Base-by-base conservation (phyloP, 1,140 invertebrate genomes). In the Cydia splendana region DNA sequence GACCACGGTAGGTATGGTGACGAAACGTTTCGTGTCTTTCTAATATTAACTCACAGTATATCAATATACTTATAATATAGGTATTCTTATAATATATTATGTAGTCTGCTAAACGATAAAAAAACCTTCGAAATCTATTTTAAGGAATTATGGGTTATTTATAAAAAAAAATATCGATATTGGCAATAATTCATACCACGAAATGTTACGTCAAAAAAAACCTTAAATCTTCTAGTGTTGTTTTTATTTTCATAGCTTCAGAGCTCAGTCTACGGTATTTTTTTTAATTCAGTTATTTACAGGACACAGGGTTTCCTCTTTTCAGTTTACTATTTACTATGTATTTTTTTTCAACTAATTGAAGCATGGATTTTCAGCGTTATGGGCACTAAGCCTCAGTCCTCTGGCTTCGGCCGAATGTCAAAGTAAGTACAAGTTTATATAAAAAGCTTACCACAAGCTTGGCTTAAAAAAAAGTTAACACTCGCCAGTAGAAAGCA, bases 341-440 rank as follows among this genome's bases (percentile, higher is more conserved):
- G 69, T 76, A 74, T 83, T 82, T 83, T 82, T 83, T 78, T 81
- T 86, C 86, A 84, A 91, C 90, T 91, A 91, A 91, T 86, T 80
- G 77, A 85, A 84, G 90, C 90, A 93, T 93, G 91, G 89, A 87
- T 93, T 93, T 93, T 91, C 93, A 94, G 93, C 93, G 81, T 89
- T 94, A 84, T 93, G 93, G 92, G 90, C 90, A 84, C 83, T 94
- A 91, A 90, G 87, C 86, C 87, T 93, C 83, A 91, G 86, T 83
- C 91, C 93, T 65, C 85, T 94, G 82, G 90, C 93, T 78, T 89
- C 91, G 84, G 89, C 92, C 78, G 91, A 94, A 91, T 94, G 93
- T 88, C 92, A 94, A 82, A 93, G 93, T 94, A 88, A 93, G 93
- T 94, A 92, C 79, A 81, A 42, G 67, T 82, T 80, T 77, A 53